Evolutionary conservation across 2,113 vertebrate species (phyloP).

Genomic region (Planiliza haematocheilus): DNA sequence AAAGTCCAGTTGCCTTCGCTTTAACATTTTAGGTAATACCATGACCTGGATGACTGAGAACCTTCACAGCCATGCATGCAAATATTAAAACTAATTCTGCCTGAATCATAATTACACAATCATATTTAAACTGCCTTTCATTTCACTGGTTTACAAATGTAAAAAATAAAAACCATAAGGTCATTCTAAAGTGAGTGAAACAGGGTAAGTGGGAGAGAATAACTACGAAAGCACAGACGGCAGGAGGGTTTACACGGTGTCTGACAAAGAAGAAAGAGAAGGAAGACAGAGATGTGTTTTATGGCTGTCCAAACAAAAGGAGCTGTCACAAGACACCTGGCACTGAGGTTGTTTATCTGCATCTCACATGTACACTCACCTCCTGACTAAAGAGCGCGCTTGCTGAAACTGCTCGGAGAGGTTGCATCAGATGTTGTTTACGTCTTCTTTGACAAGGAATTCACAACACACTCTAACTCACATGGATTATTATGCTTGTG

Average conservation of each 20-base stretch:
- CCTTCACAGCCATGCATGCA: no score
- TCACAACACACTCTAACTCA: not conserved
- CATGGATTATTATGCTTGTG: not conserved
- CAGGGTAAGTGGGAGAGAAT: not conserved
- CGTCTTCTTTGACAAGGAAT: not conserved
- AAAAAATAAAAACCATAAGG: not conserved
- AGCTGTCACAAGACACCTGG: slow-evolving; percentile 51
- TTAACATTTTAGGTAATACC: no score
- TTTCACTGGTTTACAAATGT: no score
- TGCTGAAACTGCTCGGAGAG: slow-evolving; percentile 45
- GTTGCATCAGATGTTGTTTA: slow-evolving; percentile 59
- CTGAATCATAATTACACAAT: no score
- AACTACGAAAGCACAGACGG: not conserved
- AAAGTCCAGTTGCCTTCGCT: no score
- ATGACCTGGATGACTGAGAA: no score
- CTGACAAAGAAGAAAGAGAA: no score
- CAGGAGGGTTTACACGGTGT: not conserved
- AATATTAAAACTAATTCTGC: no score
- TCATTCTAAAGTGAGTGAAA: no score
- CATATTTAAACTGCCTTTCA: no score
- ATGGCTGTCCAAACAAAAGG: slow-evolving; percentile 22
- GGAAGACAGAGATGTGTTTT: slow-evolving; percentile 1
- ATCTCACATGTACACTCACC: slow-evolving; percentile 23
- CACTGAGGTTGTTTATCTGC: slow-evolving; percentile 20
- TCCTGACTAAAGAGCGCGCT: slow-evolving; percentile 34